Percentiles rank a stretch among this genome's conserved stretches.
phyloP scores from a whole-genome alignment of 2,888 invertebrate species.

The Anorthoa munda region DNA sequence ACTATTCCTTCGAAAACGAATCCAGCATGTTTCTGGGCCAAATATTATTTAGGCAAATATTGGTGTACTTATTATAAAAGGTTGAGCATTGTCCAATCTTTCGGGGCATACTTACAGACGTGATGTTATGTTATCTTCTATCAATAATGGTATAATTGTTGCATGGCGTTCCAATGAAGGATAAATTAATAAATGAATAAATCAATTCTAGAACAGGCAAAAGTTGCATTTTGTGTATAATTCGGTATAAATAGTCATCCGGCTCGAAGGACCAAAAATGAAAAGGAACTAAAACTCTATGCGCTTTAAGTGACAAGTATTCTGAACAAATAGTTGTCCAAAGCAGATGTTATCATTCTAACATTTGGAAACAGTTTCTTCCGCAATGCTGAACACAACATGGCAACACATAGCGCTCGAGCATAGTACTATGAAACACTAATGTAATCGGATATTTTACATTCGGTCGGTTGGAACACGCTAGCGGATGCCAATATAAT shows the following conservation, averaged over 20 bases:
- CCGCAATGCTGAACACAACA: conserved; percentile 27
- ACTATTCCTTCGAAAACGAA: too few relatives aligned
- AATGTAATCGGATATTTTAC: conserved; percentile 24
- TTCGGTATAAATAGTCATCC: background rate
- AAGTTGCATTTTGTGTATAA: background rate
- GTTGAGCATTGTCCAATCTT: background rate
- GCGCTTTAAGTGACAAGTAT: too few relatives aligned
- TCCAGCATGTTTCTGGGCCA: too few relatives aligned
- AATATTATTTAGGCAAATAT: too few relatives aligned
- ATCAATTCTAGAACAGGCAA: background rate
- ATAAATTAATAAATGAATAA: too few relatives aligned
- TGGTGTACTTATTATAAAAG: background rate
- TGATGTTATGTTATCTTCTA: background rate
- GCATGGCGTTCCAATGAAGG: too few relatives aligned
- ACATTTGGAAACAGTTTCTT: conserved; percentile 24
- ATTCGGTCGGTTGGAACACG: conserved; percentile 8
- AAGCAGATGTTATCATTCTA: background rate
- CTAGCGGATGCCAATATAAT: conserved; percentile 37
- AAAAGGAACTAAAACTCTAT: background rate
- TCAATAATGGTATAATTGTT: too few relatives aligned
- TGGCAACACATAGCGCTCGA: conserved; percentile 5
- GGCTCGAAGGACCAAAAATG: conserved; percentile 13
- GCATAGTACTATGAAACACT: conserved; percentile 14
- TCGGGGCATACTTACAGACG: too few relatives aligned
- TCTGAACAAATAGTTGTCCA: background rate